A percentile compares a stretch with the other conserved stretches of the same genome.
Evolutionary conservation across 2,888 invertebrate genomes (phyloP).

Genomic region (Euplexia lucipara): DNA sequence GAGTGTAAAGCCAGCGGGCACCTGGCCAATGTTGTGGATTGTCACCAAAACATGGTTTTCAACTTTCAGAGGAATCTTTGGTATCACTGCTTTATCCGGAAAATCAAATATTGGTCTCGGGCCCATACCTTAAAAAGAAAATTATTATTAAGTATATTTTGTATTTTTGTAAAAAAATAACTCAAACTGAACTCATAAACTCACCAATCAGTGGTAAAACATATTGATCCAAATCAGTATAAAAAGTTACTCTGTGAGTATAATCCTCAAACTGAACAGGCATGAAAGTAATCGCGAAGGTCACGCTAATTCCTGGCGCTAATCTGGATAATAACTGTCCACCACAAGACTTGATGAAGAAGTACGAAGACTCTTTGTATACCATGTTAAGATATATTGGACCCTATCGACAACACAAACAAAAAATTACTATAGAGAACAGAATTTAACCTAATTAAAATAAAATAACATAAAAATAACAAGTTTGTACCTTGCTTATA

Average conservation of each 20-base stretch:
- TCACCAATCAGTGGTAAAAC: slow-evolving; percentile 92
- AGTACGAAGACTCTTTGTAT: slow-evolving; percentile 87
- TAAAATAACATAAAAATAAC: slow-evolving; percentile 11
- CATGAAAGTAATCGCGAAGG: slow-evolving; percentile 91
- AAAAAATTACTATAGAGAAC: slow-evolving; percentile 8
- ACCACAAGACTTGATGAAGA: slow-evolving; percentile 85
- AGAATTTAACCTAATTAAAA: background rate
- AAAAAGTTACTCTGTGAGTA: slow-evolving; percentile 87
- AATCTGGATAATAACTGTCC: slow-evolving; percentile 88
- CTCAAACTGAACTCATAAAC: slow-evolving; percentile 18
- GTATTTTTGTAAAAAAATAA: background rate
- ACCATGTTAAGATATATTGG: slow-evolving; percentile 88
- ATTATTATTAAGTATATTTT: background rate
- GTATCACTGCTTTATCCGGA: slow-evolving; percentile 79
- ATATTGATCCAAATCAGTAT: slow-evolving; percentile 89
- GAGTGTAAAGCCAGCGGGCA: slow-evolving; percentile 81
- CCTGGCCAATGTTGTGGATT: slow-evolving; percentile 78
- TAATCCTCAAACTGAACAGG: slow-evolving; percentile 91
- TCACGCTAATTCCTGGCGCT: slow-evolving; percentile 93
- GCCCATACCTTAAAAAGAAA: slow-evolving; percentile 79
- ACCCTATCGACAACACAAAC: slow-evolving; percentile 76
- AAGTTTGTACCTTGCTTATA: slow-evolving; percentile 85
- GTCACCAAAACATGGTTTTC: slow-evolving; percentile 72
- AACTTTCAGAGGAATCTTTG: slow-evolving; percentile 81
- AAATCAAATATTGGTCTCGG: slow-evolving; percentile 84